Conservation (phyloP, 2,113 vertebrate genomes). For the Lathamus discolor region DNA sequence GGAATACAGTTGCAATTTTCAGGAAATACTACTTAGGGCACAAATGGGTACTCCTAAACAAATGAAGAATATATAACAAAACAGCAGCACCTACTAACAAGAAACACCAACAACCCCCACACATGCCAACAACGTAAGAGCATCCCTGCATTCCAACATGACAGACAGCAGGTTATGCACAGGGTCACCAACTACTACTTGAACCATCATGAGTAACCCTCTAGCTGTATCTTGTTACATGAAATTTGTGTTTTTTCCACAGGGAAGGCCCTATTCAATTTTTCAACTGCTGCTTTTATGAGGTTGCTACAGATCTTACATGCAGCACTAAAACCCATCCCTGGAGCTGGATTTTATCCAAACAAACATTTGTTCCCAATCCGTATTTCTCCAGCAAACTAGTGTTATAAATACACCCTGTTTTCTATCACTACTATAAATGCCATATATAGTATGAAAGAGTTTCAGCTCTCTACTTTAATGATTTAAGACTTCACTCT, state of each 20-base stretch:
- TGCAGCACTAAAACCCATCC: background rate
- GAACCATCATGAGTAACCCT: background rate
- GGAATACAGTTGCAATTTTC: background rate
- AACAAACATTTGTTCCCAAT: slow-evolving; percentile 40
- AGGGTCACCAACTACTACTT: background rate
- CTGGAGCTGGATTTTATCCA: slow-evolving; percentile 28
- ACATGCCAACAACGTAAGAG: accelerated
- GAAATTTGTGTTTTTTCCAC: background rate
- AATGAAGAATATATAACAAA: background rate
- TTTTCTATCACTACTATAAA: background rate
- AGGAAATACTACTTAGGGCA: background rate
- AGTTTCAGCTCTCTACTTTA: slow-evolving; percentile 7
- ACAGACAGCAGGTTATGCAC: background rate
- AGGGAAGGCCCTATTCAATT: background rate
- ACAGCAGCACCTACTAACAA: accelerated
- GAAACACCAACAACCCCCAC: background rate
- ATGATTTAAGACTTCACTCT: background rate
- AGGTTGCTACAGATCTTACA: background rate
- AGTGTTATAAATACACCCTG: slow-evolving; percentile 28
- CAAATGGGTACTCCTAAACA: background rate
- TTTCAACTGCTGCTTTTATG: background rate
- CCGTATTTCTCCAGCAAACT: background rate
- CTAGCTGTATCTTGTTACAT: background rate
- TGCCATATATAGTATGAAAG: slow-evolving; percentile 54
- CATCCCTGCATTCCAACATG: background rate